Conservation (phyloP, 2,797 vertebrate genomes). For the Scomberomorus guttatus region DNA sequence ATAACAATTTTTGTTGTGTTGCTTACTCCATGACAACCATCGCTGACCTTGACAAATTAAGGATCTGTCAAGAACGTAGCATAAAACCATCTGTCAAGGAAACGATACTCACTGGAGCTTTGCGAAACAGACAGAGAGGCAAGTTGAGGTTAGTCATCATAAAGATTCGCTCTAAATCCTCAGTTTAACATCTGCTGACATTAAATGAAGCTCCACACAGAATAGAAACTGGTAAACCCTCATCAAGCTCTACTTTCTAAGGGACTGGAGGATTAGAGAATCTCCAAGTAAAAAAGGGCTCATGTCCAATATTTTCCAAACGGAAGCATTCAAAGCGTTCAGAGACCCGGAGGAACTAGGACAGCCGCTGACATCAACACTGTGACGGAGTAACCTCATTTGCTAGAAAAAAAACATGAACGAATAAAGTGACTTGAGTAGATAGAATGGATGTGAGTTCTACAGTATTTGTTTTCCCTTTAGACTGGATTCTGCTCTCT, state of each 20-base stretch:
- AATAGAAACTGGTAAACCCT: slow-evolving; percentile 44
- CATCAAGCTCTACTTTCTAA: slow-evolving; percentile 10
- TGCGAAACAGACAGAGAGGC: background rate
- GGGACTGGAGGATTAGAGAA: slow-evolving; percentile 54
- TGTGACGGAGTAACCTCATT: slow-evolving; percentile 46
- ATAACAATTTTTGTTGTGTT: no score
- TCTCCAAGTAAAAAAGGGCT: slow-evolving; percentile 40
- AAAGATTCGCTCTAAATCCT: slow-evolving; percentile 34
- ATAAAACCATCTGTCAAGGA: background rate
- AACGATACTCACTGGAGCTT: background rate
- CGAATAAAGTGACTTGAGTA: slow-evolving; percentile 37
- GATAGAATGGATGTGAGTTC: slow-evolving; percentile 20
- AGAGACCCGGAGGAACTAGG: slow-evolving; percentile 37
- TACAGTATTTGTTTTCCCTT: slow-evolving; percentile 12
- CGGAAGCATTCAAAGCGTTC: slow-evolving; percentile 41
- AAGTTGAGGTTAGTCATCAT: slow-evolving; percentile 33
- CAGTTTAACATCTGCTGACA: slow-evolving; percentile 34
- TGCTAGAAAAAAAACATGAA: slow-evolving; percentile 59
- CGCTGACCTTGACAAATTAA: no score
- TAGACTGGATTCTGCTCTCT: slow-evolving; percentile 41
- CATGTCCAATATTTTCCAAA: slow-evolving; percentile 42
- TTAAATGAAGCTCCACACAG: slow-evolving; percentile 38
- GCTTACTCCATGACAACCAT: no score
- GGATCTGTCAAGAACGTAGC: no score
- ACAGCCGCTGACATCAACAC: slow-evolving; percentile 63